Evolutionary conservation across 2,888 invertebrate genomes (phyloP).

Genomic region (Phanerotoma sp.): DNA sequence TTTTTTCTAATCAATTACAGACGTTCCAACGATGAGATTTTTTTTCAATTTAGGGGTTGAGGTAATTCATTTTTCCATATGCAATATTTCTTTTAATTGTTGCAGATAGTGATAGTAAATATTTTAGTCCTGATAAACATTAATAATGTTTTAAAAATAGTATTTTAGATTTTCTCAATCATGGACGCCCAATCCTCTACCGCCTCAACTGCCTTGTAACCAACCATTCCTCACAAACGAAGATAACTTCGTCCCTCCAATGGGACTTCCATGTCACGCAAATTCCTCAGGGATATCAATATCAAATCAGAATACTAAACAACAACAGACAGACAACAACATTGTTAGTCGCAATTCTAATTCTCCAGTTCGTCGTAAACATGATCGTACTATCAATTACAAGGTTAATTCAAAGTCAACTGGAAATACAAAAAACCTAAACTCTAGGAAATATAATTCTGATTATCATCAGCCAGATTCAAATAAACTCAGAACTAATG

Average conservation of each 20-base stretch:
- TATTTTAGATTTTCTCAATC: slow-evolving; percentile 40
- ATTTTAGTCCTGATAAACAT: too few relatives aligned
- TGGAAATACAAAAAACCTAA: slow-evolving; percentile 13
- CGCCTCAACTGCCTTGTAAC: slow-evolving; percentile 28
- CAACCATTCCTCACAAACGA: slow-evolving; percentile 6
- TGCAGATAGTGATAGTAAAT: too few relatives aligned
- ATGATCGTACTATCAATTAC: slow-evolving; percentile 13
- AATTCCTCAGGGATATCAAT: slow-evolving; percentile 16
- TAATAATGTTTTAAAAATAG: slow-evolving; percentile 25
- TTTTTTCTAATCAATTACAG: slow-evolving; percentile 52
- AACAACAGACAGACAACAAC: not conserved
- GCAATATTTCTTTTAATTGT: too few relatives aligned
- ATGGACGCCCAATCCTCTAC: slow-evolving; percentile 39
- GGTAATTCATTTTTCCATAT: slow-evolving; percentile 29
- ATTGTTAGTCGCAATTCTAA: slow-evolving; percentile 17
- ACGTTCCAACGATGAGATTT: slow-evolving; percentile 65
- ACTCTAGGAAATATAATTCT: slow-evolving; percentile 18
- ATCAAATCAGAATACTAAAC: slow-evolving; percentile 8
- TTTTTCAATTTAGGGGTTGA: slow-evolving; percentile 71
- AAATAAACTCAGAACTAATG: slow-evolving; percentile 20
- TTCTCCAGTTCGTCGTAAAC: slow-evolving; percentile 27
- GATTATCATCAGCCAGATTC: slow-evolving; percentile 23
- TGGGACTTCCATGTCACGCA: slow-evolving; percentile 24
- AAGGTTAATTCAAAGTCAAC: slow-evolving; percentile 15
- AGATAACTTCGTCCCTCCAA: slow-evolving; percentile 23